Percentiles rank a stretch among this genome's conserved stretches.
Evolutionary conservation across 2,797 vertebrate genomes (phyloP).

Genomic region (Chelonia mydas): DNA sequence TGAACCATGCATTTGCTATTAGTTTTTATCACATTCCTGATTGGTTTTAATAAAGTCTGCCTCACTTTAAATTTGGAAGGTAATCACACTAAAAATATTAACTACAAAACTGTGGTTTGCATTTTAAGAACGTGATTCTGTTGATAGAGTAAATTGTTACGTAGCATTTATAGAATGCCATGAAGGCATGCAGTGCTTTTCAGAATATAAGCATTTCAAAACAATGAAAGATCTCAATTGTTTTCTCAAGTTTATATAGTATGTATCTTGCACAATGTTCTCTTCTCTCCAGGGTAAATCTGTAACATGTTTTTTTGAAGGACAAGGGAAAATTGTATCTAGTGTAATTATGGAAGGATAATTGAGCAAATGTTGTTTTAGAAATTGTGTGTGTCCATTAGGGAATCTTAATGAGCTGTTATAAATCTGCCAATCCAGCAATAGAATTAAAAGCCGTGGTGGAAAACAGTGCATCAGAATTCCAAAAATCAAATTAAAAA

Average conservation of each 20-base stretch:
- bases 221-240: not conserved
- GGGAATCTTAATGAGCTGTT: not conserved
- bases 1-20: not conserved
- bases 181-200: not conserved
- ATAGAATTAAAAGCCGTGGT: not conserved
- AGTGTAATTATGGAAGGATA: not conserved
- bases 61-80: not conserved
- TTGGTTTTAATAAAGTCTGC: not conserved
- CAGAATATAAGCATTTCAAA: not conserved
- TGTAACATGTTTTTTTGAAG: not conserved
- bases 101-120: not conserved
- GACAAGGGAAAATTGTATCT: not conserved
- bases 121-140: not conserved
- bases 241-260: not conserved
- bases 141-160: not conserved
- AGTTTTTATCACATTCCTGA: not conserved
- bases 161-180: not conserved
- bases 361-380: not conserved
- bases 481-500: not conserved
- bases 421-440: not conserved
- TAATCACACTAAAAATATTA: not conserved
- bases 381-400: not conserved
- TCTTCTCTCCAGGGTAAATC: not conserved
- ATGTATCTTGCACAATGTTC: not conserved
- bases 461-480: not conserved